These are phyloP conservation scores for Agriopis marginaria DNA, from an alignment of 2,888 invertebrate genomes.

Conservation along the genomic window DNA sequence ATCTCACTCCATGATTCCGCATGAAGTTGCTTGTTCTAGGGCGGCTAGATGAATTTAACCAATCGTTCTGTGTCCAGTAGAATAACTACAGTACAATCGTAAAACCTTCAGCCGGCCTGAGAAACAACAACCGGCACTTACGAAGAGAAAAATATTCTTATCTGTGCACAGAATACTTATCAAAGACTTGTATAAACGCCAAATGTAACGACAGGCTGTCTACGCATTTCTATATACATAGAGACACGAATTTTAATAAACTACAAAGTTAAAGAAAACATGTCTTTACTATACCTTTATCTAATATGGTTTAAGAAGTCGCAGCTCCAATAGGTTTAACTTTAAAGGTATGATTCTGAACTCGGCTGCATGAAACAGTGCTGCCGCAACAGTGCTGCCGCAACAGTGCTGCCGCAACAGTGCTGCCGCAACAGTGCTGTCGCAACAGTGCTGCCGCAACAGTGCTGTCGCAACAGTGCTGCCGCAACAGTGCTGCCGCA, in stretches of 20 bases:
- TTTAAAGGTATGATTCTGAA: no score
- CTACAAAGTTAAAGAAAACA: constrained; percentile 2
- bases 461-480: no score
- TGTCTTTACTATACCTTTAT: background rate
- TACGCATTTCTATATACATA: background rate
- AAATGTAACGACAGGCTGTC: constrained; percentile 25
- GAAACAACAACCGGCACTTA: background rate
- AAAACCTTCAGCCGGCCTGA: no score
- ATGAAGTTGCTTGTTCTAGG: constrained; percentile 21
- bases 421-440: no score
- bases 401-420: no score
- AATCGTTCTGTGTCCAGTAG: constrained; percentile 3
- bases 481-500: no score
- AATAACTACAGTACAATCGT: background rate
- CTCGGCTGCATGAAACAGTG: no score
- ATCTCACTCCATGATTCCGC: constrained; percentile 43
- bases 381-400: no score
- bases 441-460: no score
- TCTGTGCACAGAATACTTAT: constrained; percentile 3
- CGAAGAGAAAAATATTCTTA: background rate
- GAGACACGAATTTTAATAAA: constrained; percentile 1
- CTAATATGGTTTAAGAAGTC: background rate
- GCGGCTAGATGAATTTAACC: constrained; percentile 9
- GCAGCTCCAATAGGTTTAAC: constrained; percentile 1
- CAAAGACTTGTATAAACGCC: constrained; percentile 13